Conservation (phyloP, 92 coral and sea anemone species). For the Chrysogorgia sp. region DNA sequence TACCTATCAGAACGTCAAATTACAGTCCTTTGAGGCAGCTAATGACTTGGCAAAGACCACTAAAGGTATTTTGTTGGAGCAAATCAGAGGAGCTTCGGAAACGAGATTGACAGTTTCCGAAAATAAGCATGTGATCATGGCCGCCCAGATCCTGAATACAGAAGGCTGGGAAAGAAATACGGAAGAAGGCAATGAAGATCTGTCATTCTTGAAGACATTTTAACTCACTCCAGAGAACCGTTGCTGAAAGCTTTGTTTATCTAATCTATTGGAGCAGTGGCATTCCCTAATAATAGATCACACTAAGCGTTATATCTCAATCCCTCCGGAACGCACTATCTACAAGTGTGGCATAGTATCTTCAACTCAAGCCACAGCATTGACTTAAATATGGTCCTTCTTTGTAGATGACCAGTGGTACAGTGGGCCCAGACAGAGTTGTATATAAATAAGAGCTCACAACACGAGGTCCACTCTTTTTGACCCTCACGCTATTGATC, state of each 20-base stretch:
- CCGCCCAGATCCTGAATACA: constrained; percentile 51
- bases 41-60: constrained; percentile 25
- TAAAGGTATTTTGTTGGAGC: constrained; percentile 32
- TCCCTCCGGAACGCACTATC: too few relatives aligned
- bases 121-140: too few relatives aligned
- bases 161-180: constrained; percentile 69
- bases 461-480: too few relatives aligned
- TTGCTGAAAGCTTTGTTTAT: too few relatives aligned
- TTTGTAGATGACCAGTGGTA: too few relatives aligned
- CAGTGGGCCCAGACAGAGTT: too few relatives aligned
- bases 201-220: constrained; percentile 17
- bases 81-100: constrained; percentile 28
- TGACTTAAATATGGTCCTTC: constrained; percentile 63
- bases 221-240: not conserved
- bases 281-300: too few relatives aligned
- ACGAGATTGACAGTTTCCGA: constrained; percentile 41
- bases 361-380: constrained; percentile 53
- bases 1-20: constrained; percentile 35
- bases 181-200: constrained; percentile 64
- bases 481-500: too few relatives aligned
- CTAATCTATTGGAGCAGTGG: too few relatives aligned
- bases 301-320: too few relatives aligned
- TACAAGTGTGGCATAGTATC: too few relatives aligned
- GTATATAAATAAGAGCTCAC: too few relatives aligned
- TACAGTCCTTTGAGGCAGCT: constrained; percentile 32